Percentiles rank a stretch among this genome's conserved stretches.
Evolutionary conservation across 2,888 invertebrate species (phyloP).

Genomic region (Aethes cnicana): DNA sequence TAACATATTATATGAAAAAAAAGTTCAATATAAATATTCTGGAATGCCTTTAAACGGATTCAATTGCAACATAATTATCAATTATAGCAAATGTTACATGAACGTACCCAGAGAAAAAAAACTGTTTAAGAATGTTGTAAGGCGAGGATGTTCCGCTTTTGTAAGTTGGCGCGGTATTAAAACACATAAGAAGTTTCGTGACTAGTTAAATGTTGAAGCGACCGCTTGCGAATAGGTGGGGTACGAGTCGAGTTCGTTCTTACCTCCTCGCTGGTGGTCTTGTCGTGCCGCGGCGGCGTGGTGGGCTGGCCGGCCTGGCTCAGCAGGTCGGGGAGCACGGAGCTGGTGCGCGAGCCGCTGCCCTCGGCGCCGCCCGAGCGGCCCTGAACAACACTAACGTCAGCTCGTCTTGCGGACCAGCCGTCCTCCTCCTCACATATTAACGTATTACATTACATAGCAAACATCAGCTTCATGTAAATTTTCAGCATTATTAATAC

Average conservation of each 20-base stretch:
- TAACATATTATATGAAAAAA: too few species aligned
- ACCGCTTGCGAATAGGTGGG: not conserved
- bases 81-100: not conserved
- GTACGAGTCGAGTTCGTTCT: conserved; percentile 55
- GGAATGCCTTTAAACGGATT: too few species aligned
- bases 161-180: too few species aligned
- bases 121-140: not conserved
- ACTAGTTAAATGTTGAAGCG: not conserved
- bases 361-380: conserved; percentile 79
- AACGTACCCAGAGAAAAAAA: not conserved
- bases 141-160: not conserved
- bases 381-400: conserved; percentile 49
- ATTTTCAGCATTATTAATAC: conserved; percentile 32
- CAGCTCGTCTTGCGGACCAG: not conserved
- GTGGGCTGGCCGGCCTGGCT: conserved; percentile 93
- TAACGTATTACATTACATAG: conserved; percentile 10
- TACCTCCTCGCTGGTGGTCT: conserved; percentile 98
- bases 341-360: conserved; percentile 91
- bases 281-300: conserved; percentile 94
- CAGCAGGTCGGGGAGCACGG: conserved; percentile 96
- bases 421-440: too few species aligned
- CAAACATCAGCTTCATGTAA: conserved; percentile 15
- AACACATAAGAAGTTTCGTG: not conserved
- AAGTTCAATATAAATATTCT: too few species aligned
- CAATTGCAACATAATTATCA: not conserved